These are phyloP conservation scores for Heliconius melpomene DNA, from an alignment of 1,140 invertebrate genomes.

Conservation along the genomic window DNA sequence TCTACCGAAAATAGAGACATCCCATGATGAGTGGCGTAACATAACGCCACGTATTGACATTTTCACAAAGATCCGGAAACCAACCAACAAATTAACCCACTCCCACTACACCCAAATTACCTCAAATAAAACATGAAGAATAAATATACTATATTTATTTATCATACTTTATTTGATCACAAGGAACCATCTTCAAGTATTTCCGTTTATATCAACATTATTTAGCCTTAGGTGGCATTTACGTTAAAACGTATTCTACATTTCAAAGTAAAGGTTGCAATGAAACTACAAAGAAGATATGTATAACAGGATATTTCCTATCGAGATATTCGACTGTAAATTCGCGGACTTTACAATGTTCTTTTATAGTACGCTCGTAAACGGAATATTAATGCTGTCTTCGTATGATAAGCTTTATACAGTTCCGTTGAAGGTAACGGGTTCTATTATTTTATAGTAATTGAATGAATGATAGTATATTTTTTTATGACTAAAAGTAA, in stretches of 20 bases:
- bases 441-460: not conserved
- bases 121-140: too few species aligned
- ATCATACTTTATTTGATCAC: not conserved
- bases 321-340: conserved; percentile 58
- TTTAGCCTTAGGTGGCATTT: conserved; percentile 8
- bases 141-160: not conserved
- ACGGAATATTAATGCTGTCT: conserved; percentile 48
- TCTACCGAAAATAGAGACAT: too few species aligned
- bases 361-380: conserved; percentile 61
- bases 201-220: not conserved
- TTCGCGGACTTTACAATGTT: conserved; percentile 63
- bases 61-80: too few species aligned
- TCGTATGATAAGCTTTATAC: not conserved
- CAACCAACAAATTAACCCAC: too few species aligned
- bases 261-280: conserved; percentile 42
- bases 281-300: conserved; percentile 44
- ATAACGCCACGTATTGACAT: too few species aligned
- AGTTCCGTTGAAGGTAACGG: not conserved
- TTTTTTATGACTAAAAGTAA: too few species aligned
- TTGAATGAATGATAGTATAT: too few species aligned
- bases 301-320: conserved; percentile 48
- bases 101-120: too few species aligned
- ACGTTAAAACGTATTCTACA: not conserved
- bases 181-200: not conserved
- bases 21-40: too few species aligned